Conservation (phyloP, 2,888 invertebrate species). For the Glyphotaelius pellucidus region DNA sequence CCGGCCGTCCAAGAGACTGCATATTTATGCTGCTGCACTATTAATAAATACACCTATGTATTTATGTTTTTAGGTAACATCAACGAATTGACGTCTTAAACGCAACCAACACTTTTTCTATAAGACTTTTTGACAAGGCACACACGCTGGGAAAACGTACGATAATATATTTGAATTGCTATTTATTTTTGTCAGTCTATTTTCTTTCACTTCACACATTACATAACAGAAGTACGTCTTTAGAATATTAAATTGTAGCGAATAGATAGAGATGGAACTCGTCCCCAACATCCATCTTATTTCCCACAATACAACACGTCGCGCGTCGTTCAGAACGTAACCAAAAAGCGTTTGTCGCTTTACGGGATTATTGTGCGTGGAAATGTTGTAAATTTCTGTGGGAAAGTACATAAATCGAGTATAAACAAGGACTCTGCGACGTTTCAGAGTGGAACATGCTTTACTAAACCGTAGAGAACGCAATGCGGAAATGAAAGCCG, state of each 20-base stretch:
- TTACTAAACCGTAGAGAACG: background rate
- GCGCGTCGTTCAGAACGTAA: conserved; percentile 3
- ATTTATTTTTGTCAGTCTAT: background rate
- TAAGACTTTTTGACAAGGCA: too few species aligned
- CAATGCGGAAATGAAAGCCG: background rate
- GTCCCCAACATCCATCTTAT: background rate
- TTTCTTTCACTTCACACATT: background rate
- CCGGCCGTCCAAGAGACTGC: too few species aligned
- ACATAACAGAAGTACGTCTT: background rate
- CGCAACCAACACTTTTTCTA: too few species aligned
- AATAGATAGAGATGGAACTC: background rate
- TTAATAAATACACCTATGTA: too few species aligned
- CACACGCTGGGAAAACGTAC: too few species aligned
- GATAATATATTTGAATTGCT: too few species aligned
- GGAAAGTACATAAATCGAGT: conserved; percentile 28
- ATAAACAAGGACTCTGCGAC: conserved; percentile 36
- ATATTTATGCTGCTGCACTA: too few species aligned
- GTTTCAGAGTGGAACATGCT: background rate
- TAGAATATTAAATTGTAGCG: background rate
- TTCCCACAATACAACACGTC: background rate
- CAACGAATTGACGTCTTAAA: too few species aligned
- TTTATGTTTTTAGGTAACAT: too few species aligned
- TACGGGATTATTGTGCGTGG: conserved; percentile 31
- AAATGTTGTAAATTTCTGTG: conserved; percentile 34
- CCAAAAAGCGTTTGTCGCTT: conserved; percentile 21